Base-by-base conservation (phyloP, 92 coral and sea anemone genomes). In the Porites cylindrica region DNA sequence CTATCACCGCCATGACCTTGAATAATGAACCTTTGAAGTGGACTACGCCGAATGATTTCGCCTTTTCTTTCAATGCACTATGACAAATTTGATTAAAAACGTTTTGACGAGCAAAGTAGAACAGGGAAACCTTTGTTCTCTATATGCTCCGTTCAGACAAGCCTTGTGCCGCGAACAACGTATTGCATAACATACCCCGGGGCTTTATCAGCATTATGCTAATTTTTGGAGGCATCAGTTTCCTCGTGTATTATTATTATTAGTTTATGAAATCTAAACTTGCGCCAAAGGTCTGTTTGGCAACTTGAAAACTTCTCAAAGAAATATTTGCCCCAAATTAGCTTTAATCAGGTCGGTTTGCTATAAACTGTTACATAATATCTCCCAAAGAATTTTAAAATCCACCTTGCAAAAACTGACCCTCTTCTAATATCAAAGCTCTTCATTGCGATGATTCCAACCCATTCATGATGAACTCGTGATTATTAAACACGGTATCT, bases 11-110 rank as follows among this genome's bases (percentile, higher is more conserved):
- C 16, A 13, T 62, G 66, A 62, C 73, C 26, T 21, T 70, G 75
- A 51, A 19, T 20, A 23, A 50, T 47, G 20, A 8, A 23, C 19
- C 10, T 59, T 61, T 26, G 26, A 38, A 38, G 47, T 38, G 47
- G 47, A 38, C 47, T 29, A 0, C 13, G 53, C 43, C 1, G 47
- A 51, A 10, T 9, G 8, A 8, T 75, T 4, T 52, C 78, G n/a
- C 7, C 13, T 52, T 70, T 16, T 13, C 51, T 10, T 51, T 81
- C 54, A 69, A 54, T 38, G 13, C 26, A 56, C 78, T 59, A 78
- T 70, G 78, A 70, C 70, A n/a, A 64, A 82, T 82, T 56, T 70
- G 60, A 82, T 71, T 38, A 82, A 82, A 21, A 32, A 58, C 61
- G 17, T 80, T 70, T 82, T 70, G 78, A 60, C 67, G 43, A 0